Base-by-base conservation (phyloP, 2,797 vertebrate species). In the Cossypha niveicapilla region DNA sequence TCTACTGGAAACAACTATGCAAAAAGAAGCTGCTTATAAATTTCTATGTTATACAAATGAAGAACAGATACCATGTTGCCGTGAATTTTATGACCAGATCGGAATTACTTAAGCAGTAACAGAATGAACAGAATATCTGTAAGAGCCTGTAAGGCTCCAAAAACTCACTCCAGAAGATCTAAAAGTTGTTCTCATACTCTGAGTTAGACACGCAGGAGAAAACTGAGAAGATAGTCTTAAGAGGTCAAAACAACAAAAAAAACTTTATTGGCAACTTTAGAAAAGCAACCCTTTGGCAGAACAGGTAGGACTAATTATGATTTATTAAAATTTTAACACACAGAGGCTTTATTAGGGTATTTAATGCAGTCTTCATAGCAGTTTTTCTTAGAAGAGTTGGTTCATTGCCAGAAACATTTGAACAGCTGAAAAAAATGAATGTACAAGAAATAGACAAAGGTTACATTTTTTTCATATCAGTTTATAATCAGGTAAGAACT, bases 81-180 rank as follows among this genome's bases (percentile, higher is more conserved):
- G 4, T n/a, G 3, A 37, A 8, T 56, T 77, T 83, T 61, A 74
- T 21, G 1, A 12, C 19, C 34, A 54, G 12, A 2, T 34, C 27
- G 72, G 22, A 80, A 74, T 67, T 60, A 48, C 63, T 57, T 45
- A 35, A 73, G 15, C 7, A 30, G 24, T 60, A 74, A 50, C 0
- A 3, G 17, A 37, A 4, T 42, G 15, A 11, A 37, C 3, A 7
- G 11, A 54, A 54, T 18, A 8, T 37, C 11, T 34, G 4, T 32
- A 57, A 56, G 17, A 41, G 35, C 3, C 60, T 42, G 14, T 50
- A 32, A 51, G 54, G 13, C 8, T 16, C 18, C 3, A 18, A 44
- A 60, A 67, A 3, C 1, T 19, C 0, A 1, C 5, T 23, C 7
- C 4, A 17, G 4, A 19, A 4, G 8, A 24, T 27, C 66, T 13